Evolutionary conservation across 1,140 invertebrate genomes (phyloP).

Genomic region (Protaetia brevitarsis): DNA sequence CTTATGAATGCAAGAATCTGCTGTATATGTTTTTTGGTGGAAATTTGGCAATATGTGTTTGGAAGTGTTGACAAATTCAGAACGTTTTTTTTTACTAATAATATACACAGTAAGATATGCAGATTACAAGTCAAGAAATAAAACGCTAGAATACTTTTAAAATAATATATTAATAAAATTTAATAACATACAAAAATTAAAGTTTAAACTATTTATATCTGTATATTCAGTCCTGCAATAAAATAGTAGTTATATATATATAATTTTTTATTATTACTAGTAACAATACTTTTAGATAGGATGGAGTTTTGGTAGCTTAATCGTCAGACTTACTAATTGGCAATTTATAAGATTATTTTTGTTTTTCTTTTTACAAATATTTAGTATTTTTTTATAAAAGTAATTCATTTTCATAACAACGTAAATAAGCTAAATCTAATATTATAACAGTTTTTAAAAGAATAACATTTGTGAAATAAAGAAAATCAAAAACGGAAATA

Average conservation of each 20-base stretch:
- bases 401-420: slow-evolving; percentile 5
- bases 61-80: slow-evolving; percentile 77
- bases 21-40: slow-evolving; percentile 92
- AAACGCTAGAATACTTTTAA: background rate
- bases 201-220: slow-evolving; percentile 20
- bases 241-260: slow-evolving; percentile 9
- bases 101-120: background rate
- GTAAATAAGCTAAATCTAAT: slow-evolving; percentile 5
- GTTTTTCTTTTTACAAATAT: slow-evolving; percentile 19
- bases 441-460: background rate
- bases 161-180: slow-evolving; percentile 21
- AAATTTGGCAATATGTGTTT: slow-evolving; percentile 83
- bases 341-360: slow-evolving; percentile 3
- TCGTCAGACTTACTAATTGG: slow-evolving; percentile 15
- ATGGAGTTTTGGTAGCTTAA: slow-evolving; percentile 19
- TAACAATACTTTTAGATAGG: slow-evolving; percentile 21
- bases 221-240: slow-evolving; percentile 21
- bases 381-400: background rate
- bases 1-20: slow-evolving; percentile 84
- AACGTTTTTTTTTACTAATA: background rate
- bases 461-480: background rate
- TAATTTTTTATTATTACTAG: background rate
- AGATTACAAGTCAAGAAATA: background rate
- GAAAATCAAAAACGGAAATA: too few species aligned
- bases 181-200: slow-evolving; percentile 20